Evolutionary conservation across 1,140 invertebrate genomes (phyloP).

Genomic region (Caenorhabditis latens): DNA sequence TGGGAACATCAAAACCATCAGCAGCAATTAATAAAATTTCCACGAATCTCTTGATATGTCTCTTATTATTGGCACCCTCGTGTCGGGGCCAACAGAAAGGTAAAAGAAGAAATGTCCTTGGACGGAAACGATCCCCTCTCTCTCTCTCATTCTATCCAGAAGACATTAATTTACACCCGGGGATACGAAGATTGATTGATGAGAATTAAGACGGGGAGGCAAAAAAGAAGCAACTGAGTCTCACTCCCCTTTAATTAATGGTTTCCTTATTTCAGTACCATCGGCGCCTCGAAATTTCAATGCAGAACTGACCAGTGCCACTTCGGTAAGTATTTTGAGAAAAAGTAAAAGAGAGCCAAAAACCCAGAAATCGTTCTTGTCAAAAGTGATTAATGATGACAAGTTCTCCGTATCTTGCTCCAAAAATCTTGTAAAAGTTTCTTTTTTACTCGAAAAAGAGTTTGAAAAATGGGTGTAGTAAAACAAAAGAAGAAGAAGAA

Average conservation of each 20-base stretch:
- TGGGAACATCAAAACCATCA: conserved; percentile 29
- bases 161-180: conserved; percentile 43
- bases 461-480: conserved; percentile 5
- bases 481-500: neutral
- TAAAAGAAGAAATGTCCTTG: conserved; percentile 18
- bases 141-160: neutral
- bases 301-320: conserved; percentile 67
- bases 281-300: conserved; percentile 73
- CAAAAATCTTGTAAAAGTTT: conserved; percentile 36
- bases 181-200: conserved; percentile 40
- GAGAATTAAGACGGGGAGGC: conserved; percentile 15
- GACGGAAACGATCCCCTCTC: neutral
- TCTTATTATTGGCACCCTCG: conserved; percentile 37
- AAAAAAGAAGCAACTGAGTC: neutral
- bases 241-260: neutral
- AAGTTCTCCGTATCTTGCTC: neutral
- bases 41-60: neutral
- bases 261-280: conserved; percentile 71
- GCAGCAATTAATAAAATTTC: neutral
- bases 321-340: conserved; percentile 45
- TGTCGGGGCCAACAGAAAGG: conserved; percentile 36
- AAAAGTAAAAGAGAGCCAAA: neutral
- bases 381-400: conserved; percentile 37
- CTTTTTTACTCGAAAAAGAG: neutral
- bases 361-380: neutral